Percentiles rank a stretch among this genome's conserved stretches.
Conservation (phyloP, 1,140 invertebrate species). For the Nilaparvata lugens region DNA sequence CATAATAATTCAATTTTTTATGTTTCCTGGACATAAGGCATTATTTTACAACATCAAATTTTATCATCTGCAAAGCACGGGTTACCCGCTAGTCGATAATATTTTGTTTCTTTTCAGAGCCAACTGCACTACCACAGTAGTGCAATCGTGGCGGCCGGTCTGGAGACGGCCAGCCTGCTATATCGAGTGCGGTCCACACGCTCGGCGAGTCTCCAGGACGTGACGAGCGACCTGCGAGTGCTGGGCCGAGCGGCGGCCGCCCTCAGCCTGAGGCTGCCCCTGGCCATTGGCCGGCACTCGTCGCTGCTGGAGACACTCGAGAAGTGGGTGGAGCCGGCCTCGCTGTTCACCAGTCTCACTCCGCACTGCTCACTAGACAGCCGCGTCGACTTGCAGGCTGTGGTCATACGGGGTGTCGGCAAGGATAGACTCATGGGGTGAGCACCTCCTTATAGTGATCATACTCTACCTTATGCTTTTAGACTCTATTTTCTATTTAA, state of each 20-base stretch:
- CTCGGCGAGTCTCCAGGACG: conserved; percentile 47
- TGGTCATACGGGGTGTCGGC: conserved; percentile 58
- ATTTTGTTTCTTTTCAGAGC: conserved; percentile 32
- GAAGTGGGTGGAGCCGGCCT: conserved; percentile 38
- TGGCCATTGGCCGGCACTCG: conserved; percentile 50
- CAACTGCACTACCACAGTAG: conserved; percentile 69
- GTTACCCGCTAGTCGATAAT: no score
- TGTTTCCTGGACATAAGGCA: no score
- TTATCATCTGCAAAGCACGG: no score
- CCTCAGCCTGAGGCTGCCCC: conserved; percentile 55
- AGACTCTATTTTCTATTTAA: no score
- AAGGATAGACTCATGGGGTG: conserved; percentile 47
- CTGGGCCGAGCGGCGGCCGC: conserved; percentile 57
- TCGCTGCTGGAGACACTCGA: conserved; percentile 65
- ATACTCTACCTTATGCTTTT: no score
- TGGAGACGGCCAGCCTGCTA: conserved; percentile 67
- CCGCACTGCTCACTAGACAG: conserved; percentile 57
- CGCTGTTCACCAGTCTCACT: conserved; percentile 55
- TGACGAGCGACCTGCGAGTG: conserved; percentile 54
- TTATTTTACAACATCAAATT: no score
- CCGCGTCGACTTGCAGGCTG: conserved; percentile 49
- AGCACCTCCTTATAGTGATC: background rate
- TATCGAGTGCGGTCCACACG: conserved; percentile 53
- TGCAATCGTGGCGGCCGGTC: conserved; percentile 62
- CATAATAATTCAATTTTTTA: no score